A percentile compares a stretch with the other conserved stretches of the same genome.
These are phyloP conservation scores for Epinephelus awoara DNA, from an alignment of 2,797 vertebrate genomes.

Conservation along the genomic window DNA sequence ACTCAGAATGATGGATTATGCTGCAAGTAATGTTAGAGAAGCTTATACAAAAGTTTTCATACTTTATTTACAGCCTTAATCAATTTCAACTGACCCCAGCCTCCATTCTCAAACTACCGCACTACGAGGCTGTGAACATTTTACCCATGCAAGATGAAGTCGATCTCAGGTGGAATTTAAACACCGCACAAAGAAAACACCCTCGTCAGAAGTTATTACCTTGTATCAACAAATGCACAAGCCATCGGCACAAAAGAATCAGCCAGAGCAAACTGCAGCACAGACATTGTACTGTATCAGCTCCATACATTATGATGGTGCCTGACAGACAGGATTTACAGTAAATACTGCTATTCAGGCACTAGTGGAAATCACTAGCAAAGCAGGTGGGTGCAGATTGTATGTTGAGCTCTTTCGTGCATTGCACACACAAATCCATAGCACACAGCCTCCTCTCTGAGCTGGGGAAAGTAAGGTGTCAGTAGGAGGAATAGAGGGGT, in stretches of 20 bases:
- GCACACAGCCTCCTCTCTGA: slow-evolving; percentile 19
- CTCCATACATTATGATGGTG: not conserved
- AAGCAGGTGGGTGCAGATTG: slow-evolving; percentile 13
- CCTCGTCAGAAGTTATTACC: not conserved
- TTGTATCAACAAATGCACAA: not conserved
- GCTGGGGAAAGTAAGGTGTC: slow-evolving; percentile 40
- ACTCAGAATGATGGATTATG: too few species aligned
- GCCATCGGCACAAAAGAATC: not conserved
- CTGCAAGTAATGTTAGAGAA: too few species aligned
- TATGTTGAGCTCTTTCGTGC: slow-evolving; percentile 14
- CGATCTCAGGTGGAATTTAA: slow-evolving; percentile 2
- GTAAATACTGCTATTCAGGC: slow-evolving; percentile 21
- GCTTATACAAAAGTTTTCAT: too few species aligned
- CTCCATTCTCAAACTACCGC: not conserved
- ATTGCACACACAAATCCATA: slow-evolving; percentile 9
- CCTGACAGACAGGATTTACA: slow-evolving; percentile 7
- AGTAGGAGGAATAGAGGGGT: slow-evolving; percentile 35
- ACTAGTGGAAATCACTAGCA: slow-evolving; percentile 25
- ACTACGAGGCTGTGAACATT: not conserved
- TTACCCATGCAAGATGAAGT: not conserved
- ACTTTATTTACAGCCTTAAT: too few species aligned
- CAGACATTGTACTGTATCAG: not conserved
- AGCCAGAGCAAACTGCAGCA: slow-evolving; percentile 6
- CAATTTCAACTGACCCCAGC: not conserved
- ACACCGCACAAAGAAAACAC: not conserved